Evolutionary conservation across 2,888 invertebrate genomes (phyloP).

Genomic region (Plebejus argus): DNA sequence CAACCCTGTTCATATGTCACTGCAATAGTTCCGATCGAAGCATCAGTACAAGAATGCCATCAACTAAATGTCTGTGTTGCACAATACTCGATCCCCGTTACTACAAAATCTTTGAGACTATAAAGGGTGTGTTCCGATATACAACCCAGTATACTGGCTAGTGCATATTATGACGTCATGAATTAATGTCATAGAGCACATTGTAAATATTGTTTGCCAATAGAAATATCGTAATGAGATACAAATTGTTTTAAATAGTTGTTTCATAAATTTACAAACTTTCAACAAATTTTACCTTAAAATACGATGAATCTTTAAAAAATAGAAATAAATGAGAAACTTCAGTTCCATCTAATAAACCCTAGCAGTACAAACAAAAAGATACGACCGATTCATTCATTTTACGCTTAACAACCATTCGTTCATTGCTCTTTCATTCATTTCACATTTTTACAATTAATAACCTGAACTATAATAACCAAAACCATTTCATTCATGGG

Average conservation of each 20-base stretch:
- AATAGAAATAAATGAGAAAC: background rate
- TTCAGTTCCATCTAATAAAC: background rate
- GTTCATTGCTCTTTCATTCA: background rate
- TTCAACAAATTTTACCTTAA: too few relatives aligned
- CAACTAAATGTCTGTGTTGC: background rate
- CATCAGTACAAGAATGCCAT: background rate
- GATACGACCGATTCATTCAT: background rate
- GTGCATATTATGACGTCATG: background rate
- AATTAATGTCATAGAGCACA: background rate
- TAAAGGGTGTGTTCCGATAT: background rate
- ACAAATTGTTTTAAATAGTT: too few relatives aligned
- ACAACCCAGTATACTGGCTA: background rate
- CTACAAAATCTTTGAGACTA: background rate
- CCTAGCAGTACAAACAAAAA: background rate
- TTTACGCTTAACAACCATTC: slow-evolving; percentile 7
- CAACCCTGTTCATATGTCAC: slow-evolving; percentile 16
- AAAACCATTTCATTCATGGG: slow-evolving; percentile 11
- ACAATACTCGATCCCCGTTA: slow-evolving; percentile 5
- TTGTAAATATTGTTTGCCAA: too few relatives aligned
- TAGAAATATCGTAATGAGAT: too few relatives aligned
- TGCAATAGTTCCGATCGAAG: background rate
- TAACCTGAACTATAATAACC: background rate
- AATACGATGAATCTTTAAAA: too few relatives aligned
- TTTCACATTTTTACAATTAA: slow-evolving; percentile 17
- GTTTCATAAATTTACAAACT: too few relatives aligned